Evolutionary conservation across 2,113 vertebrate genomes (phyloP), one percentile per base, ranked within the genome.

Genomic region (Porphyrio hochstetteri): DNA sequence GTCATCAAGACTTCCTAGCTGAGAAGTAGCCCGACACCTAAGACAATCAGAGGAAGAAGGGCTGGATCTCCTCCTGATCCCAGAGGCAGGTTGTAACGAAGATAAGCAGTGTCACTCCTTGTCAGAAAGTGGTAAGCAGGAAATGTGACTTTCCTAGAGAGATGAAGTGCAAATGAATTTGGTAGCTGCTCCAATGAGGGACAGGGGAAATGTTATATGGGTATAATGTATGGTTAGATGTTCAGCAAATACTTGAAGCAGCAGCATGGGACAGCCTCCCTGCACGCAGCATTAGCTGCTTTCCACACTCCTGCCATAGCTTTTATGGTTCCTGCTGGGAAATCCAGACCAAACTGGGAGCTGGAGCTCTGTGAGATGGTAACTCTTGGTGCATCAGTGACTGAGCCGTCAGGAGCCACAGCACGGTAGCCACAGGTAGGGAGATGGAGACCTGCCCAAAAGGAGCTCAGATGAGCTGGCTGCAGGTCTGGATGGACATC

Each of bases 21-120:
- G 90, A 96, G 96, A 94, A 95, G 72, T 95, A 94, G 94, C 87
- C 93, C 53, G 42, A 88, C 86, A 83, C 96, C 91, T 94, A 82
- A 86, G 90, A 88, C 35, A 12, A 79, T 60, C 93, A 77, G 56
- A 78, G 57, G 46, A 91, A 87, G 91, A 90, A 77, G 78, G 86
- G 79, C 24, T 88, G 93, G 87, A 95, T 93, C 94, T 96, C 86
- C 88, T 95, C 75, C 88, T 74, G 86, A 95, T 90, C 64, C 92
- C 80, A 90, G 95, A 84, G 91, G 94, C 91, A 96, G 85, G 89
- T 83, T 93, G 91, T 42, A 53, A 91, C 90, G 75, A 97, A 91
- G 83, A 90, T 88, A 95, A 96, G 96, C 92, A 90, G 83, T 83
- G 86, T 92, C 40, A 56, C 71, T 75, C 52, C 67, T 80, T 53